These are phyloP conservation scores for Notamacropus eugenii DNA, from an alignment of 2,797 vertebrate species.

Conservation along the genomic window DNA sequence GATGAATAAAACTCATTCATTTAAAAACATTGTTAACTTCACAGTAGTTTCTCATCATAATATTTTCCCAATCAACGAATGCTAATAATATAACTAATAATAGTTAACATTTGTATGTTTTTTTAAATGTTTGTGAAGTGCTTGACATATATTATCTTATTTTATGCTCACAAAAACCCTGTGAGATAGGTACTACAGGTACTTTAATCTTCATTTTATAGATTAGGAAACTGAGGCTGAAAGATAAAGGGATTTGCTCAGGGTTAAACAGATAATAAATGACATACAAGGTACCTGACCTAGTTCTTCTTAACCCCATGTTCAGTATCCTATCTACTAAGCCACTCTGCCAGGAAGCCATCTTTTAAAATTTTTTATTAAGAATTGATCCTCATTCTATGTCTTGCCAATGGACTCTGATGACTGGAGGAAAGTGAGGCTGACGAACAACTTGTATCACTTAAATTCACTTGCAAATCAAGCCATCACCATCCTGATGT, in stretches of 20 bases:
- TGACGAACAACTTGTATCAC: no score
- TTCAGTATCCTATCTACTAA: not conserved
- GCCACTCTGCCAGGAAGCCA: not conserved
- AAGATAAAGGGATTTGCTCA: not conserved
- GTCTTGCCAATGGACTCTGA: no score
- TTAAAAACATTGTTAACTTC: not conserved
- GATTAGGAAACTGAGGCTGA: not conserved
- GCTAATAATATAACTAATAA: not conserved
- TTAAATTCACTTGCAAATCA: no score
- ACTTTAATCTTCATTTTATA: not conserved
- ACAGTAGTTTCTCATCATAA: not conserved
- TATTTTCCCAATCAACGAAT: not conserved
- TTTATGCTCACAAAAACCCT: not conserved
- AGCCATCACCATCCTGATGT: no score
- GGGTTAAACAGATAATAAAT: not conserved
- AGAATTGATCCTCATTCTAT: no score
- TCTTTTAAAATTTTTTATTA: no score
- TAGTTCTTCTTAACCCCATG: not conserved
- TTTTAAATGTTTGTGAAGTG: not conserved
- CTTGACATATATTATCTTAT: not conserved
- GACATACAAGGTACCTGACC: not conserved
- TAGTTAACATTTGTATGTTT: not conserved
- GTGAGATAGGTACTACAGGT: not conserved
- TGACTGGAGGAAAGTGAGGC: no score
- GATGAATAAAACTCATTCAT: slow-evolving; percentile 1